Conservation (phyloP, 2,888 invertebrate genomes). For the Synergus japonicus region DNA sequence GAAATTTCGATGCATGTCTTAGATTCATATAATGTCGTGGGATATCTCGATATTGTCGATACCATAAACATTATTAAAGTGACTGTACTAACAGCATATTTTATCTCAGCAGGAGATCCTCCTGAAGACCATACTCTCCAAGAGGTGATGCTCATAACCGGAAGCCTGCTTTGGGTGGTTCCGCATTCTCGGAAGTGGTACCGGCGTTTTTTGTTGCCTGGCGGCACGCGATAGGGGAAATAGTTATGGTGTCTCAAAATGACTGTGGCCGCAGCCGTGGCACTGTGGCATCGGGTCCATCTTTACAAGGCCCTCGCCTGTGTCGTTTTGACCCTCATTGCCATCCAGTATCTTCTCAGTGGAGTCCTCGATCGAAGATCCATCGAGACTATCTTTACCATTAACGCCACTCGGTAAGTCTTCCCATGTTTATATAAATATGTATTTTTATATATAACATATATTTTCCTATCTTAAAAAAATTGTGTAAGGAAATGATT, state of each 20-base stretch:
- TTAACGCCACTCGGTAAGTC: constrained; percentile 72
- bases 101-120: not conserved
- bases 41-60: not conserved
- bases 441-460: too few species aligned
- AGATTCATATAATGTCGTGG: not conserved
- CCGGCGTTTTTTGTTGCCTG: constrained; percentile 14
- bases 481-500: too few species aligned
- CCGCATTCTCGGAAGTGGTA: constrained; percentile 27
- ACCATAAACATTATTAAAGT: not conserved
- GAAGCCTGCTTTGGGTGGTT: constrained; percentile 16
- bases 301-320: constrained; percentile 80
- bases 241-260: constrained; percentile 74
- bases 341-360: constrained; percentile 85
- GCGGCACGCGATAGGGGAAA: constrained; percentile 61
- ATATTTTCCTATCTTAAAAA: too few species aligned
- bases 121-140: not conserved
- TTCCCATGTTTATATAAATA: not conserved
- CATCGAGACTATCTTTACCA: constrained; percentile 75
- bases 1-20: too few species aligned
- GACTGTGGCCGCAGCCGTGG: constrained; percentile 72
- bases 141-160: constrained; percentile 20
- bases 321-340: constrained; percentile 82
- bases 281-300: constrained; percentile 79
- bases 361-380: constrained; percentile 80
- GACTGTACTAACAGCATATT: not conserved